These are phyloP conservation scores for Polia nebulosa DNA, from an alignment of 2,888 invertebrate genomes.

Conservation along the genomic window DNA sequence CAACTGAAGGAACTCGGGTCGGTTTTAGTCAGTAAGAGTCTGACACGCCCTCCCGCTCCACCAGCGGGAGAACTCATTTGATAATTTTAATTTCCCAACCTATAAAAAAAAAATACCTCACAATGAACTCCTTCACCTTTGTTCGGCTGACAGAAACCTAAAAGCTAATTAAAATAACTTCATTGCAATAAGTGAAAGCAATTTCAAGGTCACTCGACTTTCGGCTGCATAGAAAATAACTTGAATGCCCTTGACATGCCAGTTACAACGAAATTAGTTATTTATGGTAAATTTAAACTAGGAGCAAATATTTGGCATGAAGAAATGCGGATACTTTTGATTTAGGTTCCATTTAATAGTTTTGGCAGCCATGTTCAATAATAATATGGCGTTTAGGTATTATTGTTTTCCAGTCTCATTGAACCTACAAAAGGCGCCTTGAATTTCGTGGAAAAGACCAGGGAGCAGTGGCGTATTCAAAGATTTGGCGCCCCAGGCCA, in stretches of 20 bases:
- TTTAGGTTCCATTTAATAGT: neutral
- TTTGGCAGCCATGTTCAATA: neutral
- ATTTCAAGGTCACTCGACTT: slow-evolving; percentile 8
- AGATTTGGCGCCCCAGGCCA: too few species aligned
- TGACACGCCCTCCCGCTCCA: too few species aligned
- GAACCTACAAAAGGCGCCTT: too few species aligned
- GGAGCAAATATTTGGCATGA: slow-evolving; percentile 21
- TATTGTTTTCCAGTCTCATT: too few species aligned
- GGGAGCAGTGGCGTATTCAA: too few species aligned
- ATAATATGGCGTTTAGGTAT: too few species aligned
- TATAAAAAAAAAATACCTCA: too few species aligned
- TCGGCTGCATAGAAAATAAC: slow-evolving; percentile 19
- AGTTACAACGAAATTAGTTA: slow-evolving; percentile 5
- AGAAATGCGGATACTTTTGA: neutral
- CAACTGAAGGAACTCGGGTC: too few species aligned
- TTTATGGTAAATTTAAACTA: slow-evolving; percentile 2
- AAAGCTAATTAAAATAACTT: slow-evolving; percentile 34
- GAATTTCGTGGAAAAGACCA: too few species aligned
- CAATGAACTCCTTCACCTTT: neutral
- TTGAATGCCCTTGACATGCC: slow-evolving; percentile 9
- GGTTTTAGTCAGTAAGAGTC: too few species aligned
- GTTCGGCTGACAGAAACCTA: neutral
- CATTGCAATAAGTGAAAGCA: slow-evolving; percentile 6
- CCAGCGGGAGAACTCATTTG: too few species aligned
- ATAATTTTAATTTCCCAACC: too few species aligned